A percentile compares a stretch with the other conserved stretches of the same genome.
These are phyloP conservation scores for Porites evermanni DNA, from an alignment of 92 coral and sea anemone species.

Conservation along the genomic window DNA sequence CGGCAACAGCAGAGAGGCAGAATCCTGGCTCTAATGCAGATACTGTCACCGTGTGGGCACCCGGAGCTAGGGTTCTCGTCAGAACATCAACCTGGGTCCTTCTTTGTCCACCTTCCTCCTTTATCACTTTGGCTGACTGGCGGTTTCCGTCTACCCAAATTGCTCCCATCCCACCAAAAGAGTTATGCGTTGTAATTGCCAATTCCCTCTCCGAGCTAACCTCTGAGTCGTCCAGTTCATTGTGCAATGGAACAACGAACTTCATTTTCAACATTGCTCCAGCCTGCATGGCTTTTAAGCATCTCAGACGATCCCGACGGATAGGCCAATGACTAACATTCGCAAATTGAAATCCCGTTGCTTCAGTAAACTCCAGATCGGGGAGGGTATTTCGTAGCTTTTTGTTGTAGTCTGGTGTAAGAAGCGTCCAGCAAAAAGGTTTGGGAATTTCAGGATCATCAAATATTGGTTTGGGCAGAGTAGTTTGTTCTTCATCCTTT, in stretches of 20 bases:
- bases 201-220: constrained; percentile 60
- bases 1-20: constrained; percentile 91
- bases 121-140: constrained; percentile 43
- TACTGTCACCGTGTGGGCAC: constrained; percentile 80
- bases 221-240: constrained; percentile 12
- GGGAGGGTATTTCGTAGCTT: constrained; percentile 74
- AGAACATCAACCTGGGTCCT: constrained; percentile 79
- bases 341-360: constrained; percentile 78
- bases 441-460: constrained; percentile 73
- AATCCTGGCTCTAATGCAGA: constrained; percentile 77
- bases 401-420: constrained; percentile 82
- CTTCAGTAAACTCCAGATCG: constrained; percentile 76
- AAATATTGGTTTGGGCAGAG: constrained; percentile 80
- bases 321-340: constrained; percentile 93
- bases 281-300: constrained; percentile 78
- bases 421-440: constrained; percentile 96
- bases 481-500: not conserved
- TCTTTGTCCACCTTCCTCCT: constrained; percentile 74
- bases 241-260: constrained; percentile 65
- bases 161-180: constrained; percentile 87
- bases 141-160: constrained; percentile 82
- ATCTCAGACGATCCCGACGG: constrained; percentile 90
- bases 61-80: constrained; percentile 68
- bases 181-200: constrained; percentile 85
- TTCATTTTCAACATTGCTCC: constrained; percentile 79